Evolutionary conservation across 2,113 vertebrate genomes (phyloP).

Genomic region (Ginglymostoma cirratum): DNA sequence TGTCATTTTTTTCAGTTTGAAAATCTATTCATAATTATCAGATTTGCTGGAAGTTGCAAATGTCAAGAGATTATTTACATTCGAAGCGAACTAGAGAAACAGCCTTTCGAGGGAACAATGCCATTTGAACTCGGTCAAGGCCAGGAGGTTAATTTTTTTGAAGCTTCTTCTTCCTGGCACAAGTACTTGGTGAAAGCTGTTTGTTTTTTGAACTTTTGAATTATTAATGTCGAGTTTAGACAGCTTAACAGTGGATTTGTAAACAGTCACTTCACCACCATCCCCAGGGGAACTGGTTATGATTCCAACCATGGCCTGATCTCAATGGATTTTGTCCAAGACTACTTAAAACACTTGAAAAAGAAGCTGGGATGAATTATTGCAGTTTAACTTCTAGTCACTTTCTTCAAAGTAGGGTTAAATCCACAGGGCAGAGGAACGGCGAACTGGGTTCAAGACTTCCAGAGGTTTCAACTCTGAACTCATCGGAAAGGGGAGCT

Average conservation of each 20-base stretch:
- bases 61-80: not conserved
- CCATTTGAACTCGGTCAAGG: constrained; percentile 14
- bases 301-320: not conserved
- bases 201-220: not conserved
- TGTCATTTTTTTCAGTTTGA: not conserved
- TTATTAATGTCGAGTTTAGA: not conserved
- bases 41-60: not conserved
- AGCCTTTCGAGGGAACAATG: not conserved
- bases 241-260: not conserved
- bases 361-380: not conserved
- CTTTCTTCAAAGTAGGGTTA: not conserved
- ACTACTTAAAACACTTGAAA: not conserved
- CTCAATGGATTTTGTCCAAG: not conserved
- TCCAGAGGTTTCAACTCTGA: not conserved
- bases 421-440: not conserved
- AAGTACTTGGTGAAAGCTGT: not conserved
- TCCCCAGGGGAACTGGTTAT: not conserved
- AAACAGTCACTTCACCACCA: not conserved
- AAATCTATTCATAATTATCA: constrained; percentile 10
- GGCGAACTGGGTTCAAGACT: not conserved
- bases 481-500: not conserved
- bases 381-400: not conserved
- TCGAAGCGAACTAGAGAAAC: not conserved
- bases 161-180: not conserved
- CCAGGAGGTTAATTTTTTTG: not conserved